Evolutionary conservation across 2,888 invertebrate genomes (phyloP), one percentile per base, ranked within the genome.

Genomic region (Leptopilina myrica): DNA sequence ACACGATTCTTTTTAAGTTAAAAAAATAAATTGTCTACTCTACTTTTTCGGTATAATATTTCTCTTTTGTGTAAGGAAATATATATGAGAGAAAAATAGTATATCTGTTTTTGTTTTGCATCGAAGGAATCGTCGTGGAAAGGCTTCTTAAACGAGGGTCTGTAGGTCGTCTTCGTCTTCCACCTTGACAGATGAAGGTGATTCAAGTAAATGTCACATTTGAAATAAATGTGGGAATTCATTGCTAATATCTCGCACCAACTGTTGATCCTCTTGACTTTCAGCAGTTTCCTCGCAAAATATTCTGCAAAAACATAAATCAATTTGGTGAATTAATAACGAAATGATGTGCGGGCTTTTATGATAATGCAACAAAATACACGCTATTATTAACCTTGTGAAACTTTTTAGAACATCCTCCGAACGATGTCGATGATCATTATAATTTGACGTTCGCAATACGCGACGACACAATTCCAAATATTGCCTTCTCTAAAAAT

Each of bases 391-490:
- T 76, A 62, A 91, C 91, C 92, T 93, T 49, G 96, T 96, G 90
- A 97, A 97, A 89, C 97, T 96, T 88, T 97, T 96, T 83, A 96
- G 93, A 73, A 97, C 93, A 91, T 97, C 97, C 81, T 96, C 96
- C 76, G 95, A 94, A 14, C 97, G 94, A 91, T 97, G 97, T 81
- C 94, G 93, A 90, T 97, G 97, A 53, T 96, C 95, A 2, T 94
- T 94, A 89, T 97, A 97, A 86, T 95, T 95, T 0, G 97, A 95
- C 88, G 97, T 97, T 62, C 96, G 94, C 86, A 98, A 93, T 46
- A 97, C 95, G 86, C 97, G 94, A 84, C 96, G 94, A 82, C 97
- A 96, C 79, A 97, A 93, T 88, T 95, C 95, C 78, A 98, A 93
- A 92, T 97, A 97, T 87, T 95, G 95, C 78, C 94, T 94, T 76